Conservation (phyloP, 2,888 invertebrate genomes). For the Tethea ocularis region DNA sequence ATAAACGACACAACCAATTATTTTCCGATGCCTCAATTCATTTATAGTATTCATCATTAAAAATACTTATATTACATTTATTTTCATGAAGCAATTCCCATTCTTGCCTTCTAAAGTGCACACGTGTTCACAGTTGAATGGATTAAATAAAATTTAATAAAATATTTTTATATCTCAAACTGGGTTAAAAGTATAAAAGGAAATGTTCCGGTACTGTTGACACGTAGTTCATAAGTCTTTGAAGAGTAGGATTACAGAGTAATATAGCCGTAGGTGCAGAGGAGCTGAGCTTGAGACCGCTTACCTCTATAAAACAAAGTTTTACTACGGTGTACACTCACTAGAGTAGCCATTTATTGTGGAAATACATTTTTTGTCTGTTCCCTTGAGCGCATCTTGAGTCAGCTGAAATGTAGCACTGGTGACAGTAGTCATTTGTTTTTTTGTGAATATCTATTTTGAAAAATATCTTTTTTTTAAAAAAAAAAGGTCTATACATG, state of each 20-base stretch:
- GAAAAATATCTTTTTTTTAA: no score
- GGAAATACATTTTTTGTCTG: background rate
- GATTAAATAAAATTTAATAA: background rate
- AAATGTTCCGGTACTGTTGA: slow-evolving; percentile 6
- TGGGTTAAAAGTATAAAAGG: slow-evolving; percentile 5
- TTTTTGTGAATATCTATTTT: no score
- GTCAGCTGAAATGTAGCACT: no score
- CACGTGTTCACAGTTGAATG: background rate
- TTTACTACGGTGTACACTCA: slow-evolving; percentile 2
- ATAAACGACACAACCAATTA: background rate
- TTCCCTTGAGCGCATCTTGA: no score
- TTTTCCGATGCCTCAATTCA: no score
- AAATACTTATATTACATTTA: no score
- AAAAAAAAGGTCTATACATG: no score
- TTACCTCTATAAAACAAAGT: slow-evolving; percentile 42
- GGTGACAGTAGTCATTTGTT: no score
- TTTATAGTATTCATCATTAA: no score
- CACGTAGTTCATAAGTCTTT: slow-evolving; percentile 27
- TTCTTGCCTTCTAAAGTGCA: background rate
- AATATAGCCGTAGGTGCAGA: slow-evolving; percentile 25
- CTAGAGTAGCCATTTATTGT: background rate
- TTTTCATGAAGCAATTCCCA: background rate
- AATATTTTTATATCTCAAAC: background rate
- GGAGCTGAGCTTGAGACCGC: slow-evolving; percentile 17
- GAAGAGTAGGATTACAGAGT: slow-evolving; percentile 33